Percentiles rank a stretch among this genome's conserved stretches.
These are phyloP conservation scores for Mesodorylaimus sp. DNA, from an alignment of 2,888 invertebrate species.

Conservation along the genomic window DNA sequence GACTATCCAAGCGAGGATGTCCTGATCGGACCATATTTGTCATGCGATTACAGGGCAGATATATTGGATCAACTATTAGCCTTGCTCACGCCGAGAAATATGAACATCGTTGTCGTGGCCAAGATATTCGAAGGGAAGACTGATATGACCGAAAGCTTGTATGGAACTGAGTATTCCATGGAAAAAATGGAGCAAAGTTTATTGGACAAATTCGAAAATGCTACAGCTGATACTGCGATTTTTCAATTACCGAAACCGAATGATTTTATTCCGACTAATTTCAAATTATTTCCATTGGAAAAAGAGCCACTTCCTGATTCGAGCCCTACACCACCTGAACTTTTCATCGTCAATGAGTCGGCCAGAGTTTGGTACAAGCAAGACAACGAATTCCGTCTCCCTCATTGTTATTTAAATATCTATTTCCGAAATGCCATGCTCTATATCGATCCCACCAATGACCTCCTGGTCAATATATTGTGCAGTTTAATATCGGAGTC, in stretches of 20 bases:
- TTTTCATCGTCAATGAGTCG: conserved; percentile 51
- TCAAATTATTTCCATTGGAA: conserved; percentile 43
- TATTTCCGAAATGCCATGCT: conserved; percentile 62
- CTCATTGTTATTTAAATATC: conserved; percentile 62
- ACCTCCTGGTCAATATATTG: conserved; percentile 55
- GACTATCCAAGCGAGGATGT: conserved; percentile 59
- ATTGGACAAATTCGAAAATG: conserved; percentile 8
- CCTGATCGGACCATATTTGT: conserved; percentile 53
- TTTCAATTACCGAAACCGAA: conserved; percentile 60
- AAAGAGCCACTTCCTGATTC: no score
- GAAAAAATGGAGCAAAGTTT: conserved; percentile 43
- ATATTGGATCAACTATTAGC: conserved; percentile 52
- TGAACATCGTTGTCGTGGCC: conserved; percentile 43
- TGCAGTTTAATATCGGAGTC: conserved; percentile 48
- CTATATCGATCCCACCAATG: conserved; percentile 61
- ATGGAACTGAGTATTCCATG: conserved; percentile 63
- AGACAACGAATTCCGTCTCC: conserved; percentile 70
- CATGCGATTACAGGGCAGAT: conserved; percentile 68
- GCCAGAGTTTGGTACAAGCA: conserved; percentile 80
- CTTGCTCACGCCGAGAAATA: conserved; percentile 57
- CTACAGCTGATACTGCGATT: no score
- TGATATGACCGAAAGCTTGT: conserved; percentile 57
- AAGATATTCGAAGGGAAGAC: conserved; percentile 51
- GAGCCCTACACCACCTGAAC: no score
- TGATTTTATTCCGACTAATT: conserved; percentile 71